Evolutionary conservation across 2,113 vertebrate genomes (phyloP), one percentile per base, ranked within the genome.

Genomic region (Thamnaconus septentrionalis): DNA sequence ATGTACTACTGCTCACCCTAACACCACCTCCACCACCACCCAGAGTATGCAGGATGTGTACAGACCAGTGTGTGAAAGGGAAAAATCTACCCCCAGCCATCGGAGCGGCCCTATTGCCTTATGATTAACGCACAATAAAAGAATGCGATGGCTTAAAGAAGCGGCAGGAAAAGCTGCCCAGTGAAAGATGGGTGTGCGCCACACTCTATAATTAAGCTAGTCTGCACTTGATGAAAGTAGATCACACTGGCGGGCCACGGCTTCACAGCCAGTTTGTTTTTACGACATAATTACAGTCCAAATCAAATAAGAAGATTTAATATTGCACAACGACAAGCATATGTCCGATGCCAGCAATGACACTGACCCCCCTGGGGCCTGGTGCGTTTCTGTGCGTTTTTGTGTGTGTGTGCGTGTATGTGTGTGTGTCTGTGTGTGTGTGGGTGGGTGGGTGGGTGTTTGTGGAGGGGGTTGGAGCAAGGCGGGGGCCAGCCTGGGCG

Each of bases 271-370:
- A 90, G 88, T 92, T 91, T 92, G 84, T 79, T 86, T 90, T 92
- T 91, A 92, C 80, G 84, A 91, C 88, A 91, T 91, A 91, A 92
- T 93, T 90, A 91, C 81, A 88, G 88, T 88, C 81, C 85, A 91
- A 92, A 91, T 92, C 89, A 85, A 92, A 90, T 89, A 85, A 87
- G 89, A 88, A 88, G 87, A 90, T 90, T 91, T 91, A 87, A 91
- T 90, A 92, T 90, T 84, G 88, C 81, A 67, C 80, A 49, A 56
- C 69, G 76, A 88, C 73, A 79, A 88, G 84, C 82, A 83, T 79
- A 79, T 83, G 87, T 85, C 87, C 88, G 88, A 88, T 79, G 75
- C 90, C 85, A 89, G 89, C 89, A 87, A 84, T 85, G 88, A 87
- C 78, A 80, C 80, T 87, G 88, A 87, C 87, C 87, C 88, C 90